These are phyloP conservation scores for Sphyrna mokarran DNA, from an alignment of 2,113 vertebrate species.

Conservation along the genomic window DNA sequence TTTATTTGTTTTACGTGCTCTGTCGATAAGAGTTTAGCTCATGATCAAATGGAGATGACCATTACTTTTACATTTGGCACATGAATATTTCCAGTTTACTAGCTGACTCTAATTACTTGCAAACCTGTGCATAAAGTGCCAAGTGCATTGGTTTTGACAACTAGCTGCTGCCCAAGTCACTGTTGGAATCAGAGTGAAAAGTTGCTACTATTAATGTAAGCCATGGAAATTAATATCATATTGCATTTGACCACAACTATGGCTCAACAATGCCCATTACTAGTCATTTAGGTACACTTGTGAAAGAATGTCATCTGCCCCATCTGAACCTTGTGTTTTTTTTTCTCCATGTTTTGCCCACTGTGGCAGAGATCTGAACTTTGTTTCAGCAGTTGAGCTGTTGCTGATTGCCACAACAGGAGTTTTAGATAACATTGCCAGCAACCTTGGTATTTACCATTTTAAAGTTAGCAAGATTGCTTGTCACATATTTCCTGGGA, in stretches of 20 bases:
- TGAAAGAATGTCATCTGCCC: neutral
- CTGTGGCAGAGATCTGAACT: neutral
- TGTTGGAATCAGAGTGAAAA: neutral
- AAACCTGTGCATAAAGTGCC: neutral
- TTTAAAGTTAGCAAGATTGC: neutral
- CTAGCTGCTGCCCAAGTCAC: neutral
- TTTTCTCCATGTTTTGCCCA: constrained; percentile 1
- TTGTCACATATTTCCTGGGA: neutral
- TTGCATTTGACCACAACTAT: neutral
- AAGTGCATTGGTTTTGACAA: neutral
- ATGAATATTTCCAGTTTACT: neutral
- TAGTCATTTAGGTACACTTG: neutral
- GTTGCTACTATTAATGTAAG: neutral
- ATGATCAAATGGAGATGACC: neutral
- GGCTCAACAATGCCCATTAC: neutral
- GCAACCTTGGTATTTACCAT: too few species aligned
- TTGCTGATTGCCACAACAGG: neutral
- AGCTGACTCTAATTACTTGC: neutral
- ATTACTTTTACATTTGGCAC: neutral
- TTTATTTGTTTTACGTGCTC: neutral
- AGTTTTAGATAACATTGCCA: neutral
- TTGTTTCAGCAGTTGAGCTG: neutral
- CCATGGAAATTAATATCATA: neutral
- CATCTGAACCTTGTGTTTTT: neutral
- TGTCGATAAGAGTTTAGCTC: neutral